These are phyloP conservation scores for Pitta sordida DNA, from an alignment of 2,113 vertebrate species.

Conservation along the genomic window DNA sequence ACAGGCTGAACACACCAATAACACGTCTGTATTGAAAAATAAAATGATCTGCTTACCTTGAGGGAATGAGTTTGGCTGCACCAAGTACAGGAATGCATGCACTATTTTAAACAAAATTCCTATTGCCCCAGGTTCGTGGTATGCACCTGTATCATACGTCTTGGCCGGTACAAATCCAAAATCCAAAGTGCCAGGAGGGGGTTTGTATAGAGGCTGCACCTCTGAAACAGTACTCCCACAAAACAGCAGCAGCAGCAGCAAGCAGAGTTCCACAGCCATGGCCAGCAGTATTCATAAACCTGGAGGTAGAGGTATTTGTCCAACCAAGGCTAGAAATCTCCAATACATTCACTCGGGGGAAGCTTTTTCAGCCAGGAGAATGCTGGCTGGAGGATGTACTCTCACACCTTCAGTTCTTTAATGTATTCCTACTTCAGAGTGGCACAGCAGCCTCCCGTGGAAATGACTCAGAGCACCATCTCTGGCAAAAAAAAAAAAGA, in stretches of 20 bases:
- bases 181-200: conserved; percentile 72
- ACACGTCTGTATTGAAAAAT: neutral
- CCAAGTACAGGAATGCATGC: conserved; percentile 80
- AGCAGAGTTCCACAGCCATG: conserved; percentile 71
- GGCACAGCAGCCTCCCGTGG: neutral
- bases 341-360: neutral
- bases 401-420: conserved; percentile 13
- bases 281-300: conserved; percentile 49
- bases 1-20: neutral
- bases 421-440: neutral
- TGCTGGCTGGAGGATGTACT: neutral
- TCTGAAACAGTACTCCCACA: conserved; percentile 68
- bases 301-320: conserved; percentile 46
- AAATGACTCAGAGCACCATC: conserved; percentile 28
- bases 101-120: conserved; percentile 86
- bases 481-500: conserved; percentile 58
- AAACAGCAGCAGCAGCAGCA: conserved; percentile 75
- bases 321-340: neutral
- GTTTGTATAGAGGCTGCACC: conserved; percentile 56
- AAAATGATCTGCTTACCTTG: conserved; percentile 78
- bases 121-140: conserved; percentile 83
- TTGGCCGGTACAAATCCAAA: conserved; percentile 84
- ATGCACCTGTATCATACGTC: conserved; percentile 84
- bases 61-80: conserved; percentile 89
- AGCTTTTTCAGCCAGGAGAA: conserved; percentile 25